Base-by-base conservation (phyloP, 2,797 vertebrate genomes). In the Leuciscus waleckii region DNA sequence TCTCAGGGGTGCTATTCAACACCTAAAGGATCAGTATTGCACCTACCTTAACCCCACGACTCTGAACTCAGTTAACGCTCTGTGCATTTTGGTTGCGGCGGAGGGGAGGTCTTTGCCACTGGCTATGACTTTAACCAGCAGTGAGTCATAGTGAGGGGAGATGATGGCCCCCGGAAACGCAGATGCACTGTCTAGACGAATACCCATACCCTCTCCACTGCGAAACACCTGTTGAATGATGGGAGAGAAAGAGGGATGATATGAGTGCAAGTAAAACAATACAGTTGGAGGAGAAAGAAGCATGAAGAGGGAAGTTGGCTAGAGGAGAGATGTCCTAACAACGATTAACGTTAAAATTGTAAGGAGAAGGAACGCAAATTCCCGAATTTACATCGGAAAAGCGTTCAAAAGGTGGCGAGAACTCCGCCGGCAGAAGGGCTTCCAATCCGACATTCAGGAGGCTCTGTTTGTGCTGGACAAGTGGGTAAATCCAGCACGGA, bases 101-200 rank as follows among this genome's bases (percentile, higher is more conserved):
- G 95, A 95, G 7, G 94, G 94, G 87, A 97, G 96, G 93, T 99
- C 97, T 67, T 97, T 97, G 41, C 96, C 97, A 0, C 98, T 98
- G 83, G 98, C 95, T 19, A 99, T 97, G 92, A 99, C 98, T 88
- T 99, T 99, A n/a, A 99, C 98, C 88, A 99, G 93, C 86, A 99
- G 94, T 0, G 98, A 99, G 92, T 99, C 98, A 1, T 99, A 99
- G 89, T 99, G 98, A 0, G 98, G 98, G 0, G 98, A 99, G 87
- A 99, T 97, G 87, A 99, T 21, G 0, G 98, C 98, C 0, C 98
- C 98, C 91, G 98, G 98, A 93, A 98, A 99, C 5, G 98, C 98
- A 0, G 98, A 99, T 19, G 98, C 97, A 0, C 96, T 98, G 93
- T 98, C 98, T 93, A 98, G 93, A 10, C 97, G 96, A 92, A 98